A percentile compares a stretch with the other conserved stretches of the same genome.
These are phyloP conservation scores for Cisticola juncidis DNA, from an alignment of 2,113 vertebrate species.

Conservation along the genomic window DNA sequence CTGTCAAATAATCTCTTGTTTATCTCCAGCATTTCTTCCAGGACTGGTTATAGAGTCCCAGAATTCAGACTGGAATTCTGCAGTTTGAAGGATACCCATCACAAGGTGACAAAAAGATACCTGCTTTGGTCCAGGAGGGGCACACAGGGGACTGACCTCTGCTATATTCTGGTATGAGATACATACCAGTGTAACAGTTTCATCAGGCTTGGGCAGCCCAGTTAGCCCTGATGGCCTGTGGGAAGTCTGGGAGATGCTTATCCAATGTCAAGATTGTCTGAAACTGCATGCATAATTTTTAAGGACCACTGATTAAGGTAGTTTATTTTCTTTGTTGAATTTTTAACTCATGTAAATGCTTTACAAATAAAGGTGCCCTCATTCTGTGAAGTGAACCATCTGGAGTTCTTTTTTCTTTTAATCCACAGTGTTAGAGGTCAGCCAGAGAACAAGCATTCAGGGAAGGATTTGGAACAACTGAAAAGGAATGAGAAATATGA, in stretches of 20 bases:
- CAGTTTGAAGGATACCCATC: neutral
- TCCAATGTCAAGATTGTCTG: neutral
- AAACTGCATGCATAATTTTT: neutral
- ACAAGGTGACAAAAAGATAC: neutral
- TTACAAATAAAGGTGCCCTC: neutral
- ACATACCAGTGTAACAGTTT: neutral
- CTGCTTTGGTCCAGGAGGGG: neutral
- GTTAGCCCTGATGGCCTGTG: neutral
- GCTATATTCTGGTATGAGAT: neutral
- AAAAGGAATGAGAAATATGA: neutral
- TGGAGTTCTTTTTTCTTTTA: neutral
- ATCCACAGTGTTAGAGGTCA: constrained; percentile 16
- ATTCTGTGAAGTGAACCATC: neutral
- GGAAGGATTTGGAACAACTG: neutral
- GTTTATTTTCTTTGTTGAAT: neutral
- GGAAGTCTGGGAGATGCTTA: neutral
- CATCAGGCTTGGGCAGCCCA: neutral
- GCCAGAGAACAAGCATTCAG: neutral
- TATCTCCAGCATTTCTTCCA: neutral
- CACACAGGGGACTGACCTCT: neutral
- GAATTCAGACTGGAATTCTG: neutral
- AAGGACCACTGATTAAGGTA: neutral
- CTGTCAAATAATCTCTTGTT: neutral
- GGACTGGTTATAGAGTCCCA: neutral
- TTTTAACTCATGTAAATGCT: neutral